Percentiles rank a stretch among this genome's conserved stretches.
Conservation (phyloP, 1,140 invertebrate species). For the Panagrolaimus sp. region DNA sequence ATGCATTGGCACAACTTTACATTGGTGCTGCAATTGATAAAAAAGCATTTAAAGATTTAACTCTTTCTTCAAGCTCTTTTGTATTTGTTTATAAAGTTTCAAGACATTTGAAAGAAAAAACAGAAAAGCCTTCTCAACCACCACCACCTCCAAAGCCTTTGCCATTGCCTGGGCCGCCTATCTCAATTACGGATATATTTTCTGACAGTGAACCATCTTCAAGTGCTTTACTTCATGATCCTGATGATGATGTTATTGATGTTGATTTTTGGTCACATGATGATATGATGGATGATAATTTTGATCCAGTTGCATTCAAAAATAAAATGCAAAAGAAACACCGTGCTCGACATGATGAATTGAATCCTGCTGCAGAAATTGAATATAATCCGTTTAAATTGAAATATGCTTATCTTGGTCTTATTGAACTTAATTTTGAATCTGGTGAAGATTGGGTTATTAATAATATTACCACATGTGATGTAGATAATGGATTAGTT, state of each 20-base stretch:
- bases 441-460: not conserved
- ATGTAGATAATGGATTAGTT: not conserved
- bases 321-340: not conserved
- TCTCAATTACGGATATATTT: not conserved
- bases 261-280: not conserved
- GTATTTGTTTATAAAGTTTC: conserved; percentile 2
- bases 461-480: not conserved
- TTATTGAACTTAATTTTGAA: not conserved
- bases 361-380: not conserved
- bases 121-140: not conserved
- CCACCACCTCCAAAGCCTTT: not conserved
- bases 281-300: not conserved
- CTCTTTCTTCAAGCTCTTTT: not conserved
- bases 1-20: not conserved
- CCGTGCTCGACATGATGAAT: not conserved
- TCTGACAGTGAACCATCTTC: not conserved
- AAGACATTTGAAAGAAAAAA: not conserved
- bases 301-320: too few species aligned
- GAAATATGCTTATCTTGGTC: not conserved
- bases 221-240: too few species aligned
- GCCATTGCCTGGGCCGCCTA: not conserved
- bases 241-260: not conserved
- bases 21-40: not conserved
- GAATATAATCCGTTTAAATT: not conserved
- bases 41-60: too few species aligned